These are phyloP conservation scores for Anoplius nigerrimus DNA, from an alignment of 2,888 invertebrate species.

Conservation along the genomic window DNA sequence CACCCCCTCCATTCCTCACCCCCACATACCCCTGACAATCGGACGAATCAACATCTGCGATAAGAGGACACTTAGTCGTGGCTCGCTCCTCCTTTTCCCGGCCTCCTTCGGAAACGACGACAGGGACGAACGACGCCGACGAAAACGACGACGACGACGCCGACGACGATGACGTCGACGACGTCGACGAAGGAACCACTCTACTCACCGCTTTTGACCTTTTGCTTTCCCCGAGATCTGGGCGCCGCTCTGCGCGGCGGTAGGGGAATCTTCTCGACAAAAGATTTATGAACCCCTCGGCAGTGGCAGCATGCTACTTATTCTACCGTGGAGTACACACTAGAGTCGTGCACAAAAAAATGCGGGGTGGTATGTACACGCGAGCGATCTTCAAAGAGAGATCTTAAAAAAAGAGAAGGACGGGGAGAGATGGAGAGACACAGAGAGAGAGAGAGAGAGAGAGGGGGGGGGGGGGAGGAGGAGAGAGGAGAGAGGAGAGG, in stretches of 20 bases:
- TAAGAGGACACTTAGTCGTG: slow-evolving; percentile 50
- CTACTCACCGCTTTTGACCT: slow-evolving; percentile 51
- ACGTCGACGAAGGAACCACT: background rate
- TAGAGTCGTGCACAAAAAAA: slow-evolving; percentile 46
- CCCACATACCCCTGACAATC: too few relatives aligned
- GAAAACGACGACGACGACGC: background rate
- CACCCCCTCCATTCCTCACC: too few relatives aligned
- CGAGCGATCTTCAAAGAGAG: slow-evolving; percentile 52
- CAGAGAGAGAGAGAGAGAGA: background rate
- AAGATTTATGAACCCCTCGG: slow-evolving; percentile 63
- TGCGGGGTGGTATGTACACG: slow-evolving; percentile 49
- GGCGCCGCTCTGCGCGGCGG: background rate
- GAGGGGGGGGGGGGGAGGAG: too few relatives aligned
- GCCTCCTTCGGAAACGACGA: slow-evolving; percentile 10
- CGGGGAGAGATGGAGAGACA: background rate
- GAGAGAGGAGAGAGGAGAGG: too few relatives aligned
- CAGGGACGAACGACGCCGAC: background rate
- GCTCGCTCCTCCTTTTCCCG: background rate
- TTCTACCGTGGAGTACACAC: slow-evolving; percentile 57
- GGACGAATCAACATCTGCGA: slow-evolving; percentile 50
- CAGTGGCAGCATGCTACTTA: slow-evolving; percentile 62
- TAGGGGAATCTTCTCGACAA: slow-evolving; percentile 56
- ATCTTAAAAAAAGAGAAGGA: slow-evolving; percentile 37
- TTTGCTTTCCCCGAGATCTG: slow-evolving; percentile 42
- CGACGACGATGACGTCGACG: background rate